Evolutionary conservation across 2,113 vertebrate species (phyloP).

Genomic region (Ceratotherium simum): DNA sequence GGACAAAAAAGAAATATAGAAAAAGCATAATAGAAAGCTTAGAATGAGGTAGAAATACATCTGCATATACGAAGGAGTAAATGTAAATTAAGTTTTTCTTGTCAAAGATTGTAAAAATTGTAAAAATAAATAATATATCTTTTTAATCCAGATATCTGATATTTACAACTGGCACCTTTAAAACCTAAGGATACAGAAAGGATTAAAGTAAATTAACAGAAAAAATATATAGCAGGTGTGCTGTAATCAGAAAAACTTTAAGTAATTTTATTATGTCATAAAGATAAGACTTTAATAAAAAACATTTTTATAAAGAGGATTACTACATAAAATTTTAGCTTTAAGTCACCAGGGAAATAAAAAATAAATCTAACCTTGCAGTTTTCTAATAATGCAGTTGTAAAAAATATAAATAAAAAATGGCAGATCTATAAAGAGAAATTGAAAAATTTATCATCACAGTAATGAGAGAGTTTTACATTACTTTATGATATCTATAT

Average conservation of each 20-base stretch:
- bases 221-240: background rate
- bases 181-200: background rate
- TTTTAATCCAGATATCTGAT: background rate
- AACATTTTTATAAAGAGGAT: background rate
- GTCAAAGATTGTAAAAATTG: background rate
- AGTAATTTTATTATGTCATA: background rate
- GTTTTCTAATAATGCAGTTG: background rate
- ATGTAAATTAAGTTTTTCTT: background rate
- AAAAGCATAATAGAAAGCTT: background rate
- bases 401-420: constrained; percentile 8
- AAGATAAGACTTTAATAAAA: constrained; percentile 6
- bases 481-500: background rate
- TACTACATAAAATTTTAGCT: background rate
- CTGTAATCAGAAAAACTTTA: background rate
- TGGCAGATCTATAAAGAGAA: background rate
- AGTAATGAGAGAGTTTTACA: background rate
- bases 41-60: background rate
- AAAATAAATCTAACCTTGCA: background rate
- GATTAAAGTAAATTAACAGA: background rate
- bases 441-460: background rate
- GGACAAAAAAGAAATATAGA: background rate
- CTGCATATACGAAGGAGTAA: background rate
- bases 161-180: background rate
- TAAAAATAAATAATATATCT: background rate
- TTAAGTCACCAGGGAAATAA: background rate